Evolutionary conservation across 2,797 vertebrate genomes (phyloP), one percentile per base, ranked within the genome.

Genomic region (Rhinella marina): DNA sequence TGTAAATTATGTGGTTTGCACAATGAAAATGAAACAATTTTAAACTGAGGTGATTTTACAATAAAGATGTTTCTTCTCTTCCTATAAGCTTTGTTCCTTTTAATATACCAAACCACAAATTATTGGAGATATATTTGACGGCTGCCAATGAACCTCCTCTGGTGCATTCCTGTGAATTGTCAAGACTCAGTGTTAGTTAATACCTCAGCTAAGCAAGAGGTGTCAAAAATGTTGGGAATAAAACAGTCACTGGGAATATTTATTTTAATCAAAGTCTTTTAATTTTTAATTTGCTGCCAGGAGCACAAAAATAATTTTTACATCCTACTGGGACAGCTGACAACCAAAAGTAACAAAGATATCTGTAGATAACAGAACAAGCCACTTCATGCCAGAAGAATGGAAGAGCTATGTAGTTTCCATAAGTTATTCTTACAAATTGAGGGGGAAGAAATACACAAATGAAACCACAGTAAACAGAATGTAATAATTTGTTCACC

Each of bases 121-220:
- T 32, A 81, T 62, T 81, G 64, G 59, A 23, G 21, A 48, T 62
- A 21, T 64, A 61, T 81, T 64, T 64, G 21, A 81, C 32, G 48
- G 21, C n/a, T 81, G 57, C 32, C 59, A 81, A 62, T 62, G 32
- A 81, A 56, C 50, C 57, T 81, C 79, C 79, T 81, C 57, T 48
- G 32, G 79, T n/a, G 79, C 79, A 81, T 62, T 81, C 59, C 59
- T 81, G 79, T 81, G 79, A 59, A 41, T 62, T 81, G 79, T 81
- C 59, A 62, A 17, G 79, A 54, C 48, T 12, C 48, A 62, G 11
- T 21, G 57, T 29, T 56, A 41, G 29, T 81, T 77, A 62, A 80
- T 62, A 32, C 32, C 48, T 81, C 79, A 23, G 21, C 64, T 81
- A 62, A 81, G 59, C 79, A 64, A 62, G 54, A 81, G 62, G 57